Percentiles rank a stretch among this genome's conserved stretches.
Conservation (phyloP, 2,113 vertebrate genomes). For the Mystacornis crossleyi region DNA sequence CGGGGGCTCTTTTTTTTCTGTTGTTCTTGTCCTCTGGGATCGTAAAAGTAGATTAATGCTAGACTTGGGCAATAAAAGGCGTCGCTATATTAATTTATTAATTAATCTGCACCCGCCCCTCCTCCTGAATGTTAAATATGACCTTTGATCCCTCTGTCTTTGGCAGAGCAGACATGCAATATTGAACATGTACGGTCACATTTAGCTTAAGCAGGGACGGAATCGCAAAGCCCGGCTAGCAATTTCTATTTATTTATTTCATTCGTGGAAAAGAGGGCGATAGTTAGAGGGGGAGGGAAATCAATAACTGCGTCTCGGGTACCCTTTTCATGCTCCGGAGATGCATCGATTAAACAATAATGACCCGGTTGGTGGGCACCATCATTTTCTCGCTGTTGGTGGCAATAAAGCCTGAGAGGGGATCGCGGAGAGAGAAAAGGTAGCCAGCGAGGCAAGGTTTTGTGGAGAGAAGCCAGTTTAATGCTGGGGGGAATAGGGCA, state of each 20-base stretch:
- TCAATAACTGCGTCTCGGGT: conserved; percentile 82
- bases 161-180: conserved; percentile 78
- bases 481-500: conserved; percentile 33
- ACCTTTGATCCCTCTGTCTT: conserved; percentile 91
- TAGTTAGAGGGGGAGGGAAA: conserved; percentile 55
- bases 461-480: conserved; percentile 63
- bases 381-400: conserved; percentile 74
- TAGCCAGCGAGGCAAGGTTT: conserved; percentile 48
- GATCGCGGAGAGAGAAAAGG: background rate
- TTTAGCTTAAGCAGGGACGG: conserved; percentile 59
- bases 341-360: conserved; percentile 94
- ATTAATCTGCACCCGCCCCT: conserved; percentile 85
- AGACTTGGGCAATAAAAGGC: conserved; percentile 71
- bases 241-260: conserved; percentile 51
- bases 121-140: conserved; percentile 85
- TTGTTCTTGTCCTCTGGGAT: conserved; percentile 69
- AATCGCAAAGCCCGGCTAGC: conserved; percentile 34
- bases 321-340: conserved; percentile 84
- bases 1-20: background rate
- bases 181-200: conserved; percentile 74
- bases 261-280: conserved; percentile 19
- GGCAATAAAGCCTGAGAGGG: conserved; percentile 67
- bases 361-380: conserved; percentile 85
- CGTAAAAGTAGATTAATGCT: conserved; percentile 77
- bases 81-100: conserved; percentile 81